Conservation (phyloP, 2,797 vertebrate species). For the Kryptolebias ocellatus region DNA sequence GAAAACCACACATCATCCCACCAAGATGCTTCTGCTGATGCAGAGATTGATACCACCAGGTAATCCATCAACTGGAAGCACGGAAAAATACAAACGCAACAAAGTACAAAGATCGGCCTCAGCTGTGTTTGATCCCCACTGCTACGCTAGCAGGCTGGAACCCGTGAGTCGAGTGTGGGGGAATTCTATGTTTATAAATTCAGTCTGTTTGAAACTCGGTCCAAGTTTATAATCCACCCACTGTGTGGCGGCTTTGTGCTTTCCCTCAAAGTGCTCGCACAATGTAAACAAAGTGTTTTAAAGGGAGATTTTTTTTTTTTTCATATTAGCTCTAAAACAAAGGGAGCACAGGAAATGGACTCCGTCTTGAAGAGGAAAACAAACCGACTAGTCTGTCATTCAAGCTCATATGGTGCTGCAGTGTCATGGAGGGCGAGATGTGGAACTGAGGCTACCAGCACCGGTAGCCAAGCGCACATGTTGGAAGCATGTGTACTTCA, state of each 20-base stretch:
- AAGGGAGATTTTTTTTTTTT: constrained; percentile 68
- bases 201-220: constrained; percentile 81
- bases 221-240: constrained; percentile 83
- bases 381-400: constrained; percentile 75
- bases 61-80: constrained; percentile 23
- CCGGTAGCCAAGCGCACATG: constrained; percentile 46
- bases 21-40: constrained; percentile 17
- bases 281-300: constrained; percentile 80
- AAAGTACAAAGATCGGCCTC: constrained; percentile 57
- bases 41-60: constrained; percentile 13
- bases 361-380: constrained; percentile 69
- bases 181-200: constrained; percentile 81
- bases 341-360: constrained; percentile 79
- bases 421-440: constrained; percentile 51
- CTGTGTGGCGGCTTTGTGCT: constrained; percentile 80
- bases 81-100: constrained; percentile 46
- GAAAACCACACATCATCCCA: constrained; percentile 41
- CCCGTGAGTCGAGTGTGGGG: constrained; percentile 71
- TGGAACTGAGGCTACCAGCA: constrained; percentile 14
- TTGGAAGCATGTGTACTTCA: constrained; percentile 36
- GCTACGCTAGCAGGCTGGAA: constrained; percentile 73
- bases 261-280: constrained; percentile 78
- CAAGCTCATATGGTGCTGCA: constrained; percentile 62
- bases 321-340: constrained; percentile 74
- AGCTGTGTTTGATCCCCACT: constrained; percentile 74